A percentile compares a stretch with the other conserved stretches of the same genome.
Evolutionary conservation across 2,113 vertebrate species (phyloP).

Genomic region (Cynoglossus semilaevis): DNA sequence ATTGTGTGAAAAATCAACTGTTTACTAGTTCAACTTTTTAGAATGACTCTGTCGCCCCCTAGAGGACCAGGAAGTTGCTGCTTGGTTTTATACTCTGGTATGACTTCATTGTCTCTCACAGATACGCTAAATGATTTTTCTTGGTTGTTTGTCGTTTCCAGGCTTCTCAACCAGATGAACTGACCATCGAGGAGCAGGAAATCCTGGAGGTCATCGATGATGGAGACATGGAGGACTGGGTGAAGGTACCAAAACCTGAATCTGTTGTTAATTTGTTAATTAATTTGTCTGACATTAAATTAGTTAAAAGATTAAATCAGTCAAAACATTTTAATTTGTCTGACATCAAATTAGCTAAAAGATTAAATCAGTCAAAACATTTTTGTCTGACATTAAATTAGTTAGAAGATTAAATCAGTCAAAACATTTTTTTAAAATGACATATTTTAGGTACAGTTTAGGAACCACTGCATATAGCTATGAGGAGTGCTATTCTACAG

Average conservation of each 20-base stretch:
- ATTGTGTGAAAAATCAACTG: background rate
- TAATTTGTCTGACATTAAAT: background rate
- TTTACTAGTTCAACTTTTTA: background rate
- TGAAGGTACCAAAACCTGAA: constrained; percentile 80
- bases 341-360: too few relatives aligned
- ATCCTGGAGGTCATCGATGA: constrained; percentile 97
- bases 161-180: constrained; percentile 94
- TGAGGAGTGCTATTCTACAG: too few relatives aligned
- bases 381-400: too few relatives aligned
- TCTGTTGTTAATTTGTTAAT: background rate
- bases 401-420: too few relatives aligned
- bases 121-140: background rate
- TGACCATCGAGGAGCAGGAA: constrained; percentile 97
- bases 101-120: background rate
- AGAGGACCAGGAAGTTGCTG: background rate
- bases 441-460: too few relatives aligned
- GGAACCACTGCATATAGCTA: too few relatives aligned
- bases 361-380: too few relatives aligned
- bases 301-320: too few relatives aligned
- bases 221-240: constrained; percentile 99
- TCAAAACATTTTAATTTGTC: too few relatives aligned
- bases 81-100: too few relatives aligned
- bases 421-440: too few relatives aligned
- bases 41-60: background rate
- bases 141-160: constrained; percentile 45